Conservation (phyloP, 30 jellyfish, hydroid and myxozoan genomes). For the Hydractinia echinata region DNA sequence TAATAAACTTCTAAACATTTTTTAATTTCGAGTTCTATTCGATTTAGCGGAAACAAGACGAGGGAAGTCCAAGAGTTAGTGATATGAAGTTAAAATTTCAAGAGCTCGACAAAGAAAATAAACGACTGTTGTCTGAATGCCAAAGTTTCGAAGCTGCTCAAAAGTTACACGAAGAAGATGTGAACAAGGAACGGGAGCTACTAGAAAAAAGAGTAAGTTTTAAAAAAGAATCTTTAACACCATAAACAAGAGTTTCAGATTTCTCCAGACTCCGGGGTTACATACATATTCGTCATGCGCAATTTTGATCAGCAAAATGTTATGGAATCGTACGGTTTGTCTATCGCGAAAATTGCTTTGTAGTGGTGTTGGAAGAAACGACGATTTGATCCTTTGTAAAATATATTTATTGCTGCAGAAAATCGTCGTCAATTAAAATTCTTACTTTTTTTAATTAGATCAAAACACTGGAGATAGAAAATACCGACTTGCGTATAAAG, state of each 20-base stretch:
- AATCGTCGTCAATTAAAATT: no score
- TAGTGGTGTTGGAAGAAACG: no score
- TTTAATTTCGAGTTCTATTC: no score
- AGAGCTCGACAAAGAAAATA: no score
- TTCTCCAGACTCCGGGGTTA: background rate
- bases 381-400: no score
- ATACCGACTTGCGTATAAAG: background rate
- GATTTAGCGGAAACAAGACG: no score
- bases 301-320: background rate
- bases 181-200: slow-evolving; percentile 1
- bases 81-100: no score
- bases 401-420: no score
- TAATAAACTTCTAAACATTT: no score
- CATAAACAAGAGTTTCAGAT: no score
- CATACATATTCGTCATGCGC: background rate
- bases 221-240: background rate
- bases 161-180: slow-evolving; percentile 18
- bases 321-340: background rate
- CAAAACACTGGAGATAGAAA: slow-evolving; percentile 13
- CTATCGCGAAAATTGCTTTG: background rate
- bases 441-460: background rate
- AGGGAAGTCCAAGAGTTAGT: no score
- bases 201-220: slow-evolving; percentile 22
- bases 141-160: slow-evolving; percentile 34
- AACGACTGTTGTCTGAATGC: background rate